Percentiles rank a stretch among this genome's conserved stretches.
These are phyloP conservation scores for Abscondita cerata DNA, from an alignment of 2,888 invertebrate genomes.

Conservation along the genomic window DNA sequence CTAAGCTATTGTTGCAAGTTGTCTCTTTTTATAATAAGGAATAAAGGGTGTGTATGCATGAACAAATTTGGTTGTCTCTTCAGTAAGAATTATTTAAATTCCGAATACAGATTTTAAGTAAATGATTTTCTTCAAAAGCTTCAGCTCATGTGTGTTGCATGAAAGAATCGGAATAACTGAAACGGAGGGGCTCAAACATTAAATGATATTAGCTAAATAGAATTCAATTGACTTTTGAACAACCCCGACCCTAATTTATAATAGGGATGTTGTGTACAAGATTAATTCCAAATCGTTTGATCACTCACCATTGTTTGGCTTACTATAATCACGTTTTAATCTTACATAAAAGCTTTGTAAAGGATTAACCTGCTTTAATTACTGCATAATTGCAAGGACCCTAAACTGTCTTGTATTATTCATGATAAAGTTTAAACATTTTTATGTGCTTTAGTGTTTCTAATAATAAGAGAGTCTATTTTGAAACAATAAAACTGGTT, in stretches of 20 bases:
- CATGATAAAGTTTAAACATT: too few relatives aligned
- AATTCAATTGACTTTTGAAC: constrained; percentile 44
- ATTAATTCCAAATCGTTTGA: constrained; percentile 38
- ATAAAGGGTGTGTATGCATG: constrained; percentile 14
- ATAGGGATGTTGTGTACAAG: constrained; percentile 33
- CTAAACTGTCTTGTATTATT: too few relatives aligned
- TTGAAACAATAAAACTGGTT: too few relatives aligned
- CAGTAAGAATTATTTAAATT: neutral
- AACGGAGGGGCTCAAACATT: constrained; percentile 11
- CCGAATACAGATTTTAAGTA: constrained; percentile 9
- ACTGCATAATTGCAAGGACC: too few relatives aligned
- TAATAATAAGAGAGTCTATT: too few relatives aligned
- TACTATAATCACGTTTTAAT: constrained; percentile 18
- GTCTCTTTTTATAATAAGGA: constrained; percentile 17
- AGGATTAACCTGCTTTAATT: too few relatives aligned
- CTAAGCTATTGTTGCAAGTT: constrained; percentile 18
- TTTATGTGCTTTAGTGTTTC: too few relatives aligned
- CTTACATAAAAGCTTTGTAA: neutral
- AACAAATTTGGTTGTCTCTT: constrained; percentile 11
- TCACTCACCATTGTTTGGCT: constrained; percentile 29
- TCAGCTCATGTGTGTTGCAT: constrained; percentile 6
- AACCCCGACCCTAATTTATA: constrained; percentile 40
- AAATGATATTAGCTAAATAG: constrained; percentile 44
- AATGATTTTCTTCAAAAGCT: constrained; percentile 15
- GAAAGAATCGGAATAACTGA: constrained; percentile 8